Evolutionary conservation across 2,888 invertebrate genomes (phyloP).

Genomic region (Flexamia atlantica): DNA sequence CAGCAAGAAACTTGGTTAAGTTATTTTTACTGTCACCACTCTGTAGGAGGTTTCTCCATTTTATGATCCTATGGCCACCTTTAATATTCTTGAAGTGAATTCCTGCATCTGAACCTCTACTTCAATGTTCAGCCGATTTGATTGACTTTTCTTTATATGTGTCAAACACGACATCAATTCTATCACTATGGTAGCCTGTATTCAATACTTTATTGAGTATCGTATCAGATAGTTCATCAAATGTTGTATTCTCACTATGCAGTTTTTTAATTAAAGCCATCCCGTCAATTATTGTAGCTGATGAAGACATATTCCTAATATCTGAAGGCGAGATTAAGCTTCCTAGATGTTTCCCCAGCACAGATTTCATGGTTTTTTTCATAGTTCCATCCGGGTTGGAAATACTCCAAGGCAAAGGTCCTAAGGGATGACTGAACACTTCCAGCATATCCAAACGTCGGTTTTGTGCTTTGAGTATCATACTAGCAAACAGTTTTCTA

Average conservation of each 20-base stretch:
- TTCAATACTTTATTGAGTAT: slow-evolving; percentile 20
- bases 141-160: slow-evolving; percentile 24
- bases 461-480: slow-evolving; percentile 38
- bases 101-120: slow-evolving; percentile 47
- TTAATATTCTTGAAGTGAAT: slow-evolving; percentile 40
- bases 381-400: slow-evolving; percentile 8
- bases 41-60: slow-evolving; percentile 38
- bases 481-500: slow-evolving; percentile 33
- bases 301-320: slow-evolving; percentile 33
- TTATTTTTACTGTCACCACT: slow-evolving; percentile 42
- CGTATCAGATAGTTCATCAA: slow-evolving; percentile 40
- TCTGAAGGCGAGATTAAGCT: slow-evolving; percentile 33
- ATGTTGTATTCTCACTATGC: slow-evolving; percentile 15
- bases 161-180: slow-evolving; percentile 31
- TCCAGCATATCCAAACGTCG: background rate
- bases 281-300: slow-evolving; percentile 32
- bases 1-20: slow-evolving; percentile 42
- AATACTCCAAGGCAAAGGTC: slow-evolving; percentile 29
- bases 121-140: slow-evolving; percentile 13
- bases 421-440: slow-evolving; percentile 20
- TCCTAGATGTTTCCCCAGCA: slow-evolving; percentile 38
- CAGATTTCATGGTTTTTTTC: slow-evolving; percentile 26
- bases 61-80: slow-evolving; percentile 13
- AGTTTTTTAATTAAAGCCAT: slow-evolving; percentile 38
- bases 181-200: background rate